These are phyloP conservation scores for Catharus fuscescens DNA, from an alignment of 2,113 vertebrate genomes.

Conservation along the genomic window DNA sequence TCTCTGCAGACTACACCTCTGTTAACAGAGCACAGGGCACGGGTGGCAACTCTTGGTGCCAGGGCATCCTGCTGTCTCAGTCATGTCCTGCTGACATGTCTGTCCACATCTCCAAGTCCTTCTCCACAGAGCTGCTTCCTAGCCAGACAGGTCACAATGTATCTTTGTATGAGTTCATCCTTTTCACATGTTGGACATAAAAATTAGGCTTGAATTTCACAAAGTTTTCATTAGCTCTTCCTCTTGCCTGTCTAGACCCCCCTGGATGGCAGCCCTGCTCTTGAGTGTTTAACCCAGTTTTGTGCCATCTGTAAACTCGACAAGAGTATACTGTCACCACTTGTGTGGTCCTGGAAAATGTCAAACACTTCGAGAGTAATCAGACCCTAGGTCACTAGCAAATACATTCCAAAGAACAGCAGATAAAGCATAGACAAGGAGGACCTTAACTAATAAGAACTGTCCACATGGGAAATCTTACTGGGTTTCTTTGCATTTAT, in stretches of 20 bases:
- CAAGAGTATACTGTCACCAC: not conserved
- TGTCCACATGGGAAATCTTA: not conserved
- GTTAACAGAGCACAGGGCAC: not conserved
- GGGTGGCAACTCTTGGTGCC: not conserved
- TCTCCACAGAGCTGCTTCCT: not conserved
- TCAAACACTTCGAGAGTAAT: not conserved
- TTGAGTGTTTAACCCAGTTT: not conserved
- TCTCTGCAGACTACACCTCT: not conserved
- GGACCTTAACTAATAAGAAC: not conserved
- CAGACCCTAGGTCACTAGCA: not conserved
- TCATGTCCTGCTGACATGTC: not conserved
- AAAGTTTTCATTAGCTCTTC: not conserved
- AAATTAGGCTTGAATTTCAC: not conserved
- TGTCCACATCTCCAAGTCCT: not conserved
- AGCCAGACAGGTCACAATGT: not conserved
- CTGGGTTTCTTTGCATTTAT: not conserved
- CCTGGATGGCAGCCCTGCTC: not conserved
- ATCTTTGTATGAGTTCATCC: not conserved
- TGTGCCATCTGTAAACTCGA: not conserved
- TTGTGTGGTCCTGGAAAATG: not conserved
- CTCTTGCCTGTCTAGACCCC: not conserved
- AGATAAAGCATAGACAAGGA: not conserved
- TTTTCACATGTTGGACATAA: not conserved
- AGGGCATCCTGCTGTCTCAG: not conserved
- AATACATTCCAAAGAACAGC: not conserved